Evolutionary conservation across 1,140 invertebrate species (phyloP).

Genomic region (Bombus affinis): DNA sequence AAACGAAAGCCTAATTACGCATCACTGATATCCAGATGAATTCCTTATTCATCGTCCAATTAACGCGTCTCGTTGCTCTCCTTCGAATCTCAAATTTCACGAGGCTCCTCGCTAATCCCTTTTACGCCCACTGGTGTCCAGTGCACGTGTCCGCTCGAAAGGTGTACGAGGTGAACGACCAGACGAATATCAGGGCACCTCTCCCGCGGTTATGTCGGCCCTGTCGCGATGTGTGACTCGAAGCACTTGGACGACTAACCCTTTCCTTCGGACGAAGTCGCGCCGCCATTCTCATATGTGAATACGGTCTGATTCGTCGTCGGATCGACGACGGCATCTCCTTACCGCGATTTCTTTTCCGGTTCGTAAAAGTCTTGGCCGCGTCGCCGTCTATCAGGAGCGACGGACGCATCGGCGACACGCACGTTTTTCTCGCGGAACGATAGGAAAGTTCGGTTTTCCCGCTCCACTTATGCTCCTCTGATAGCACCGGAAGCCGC

Average conservation of each 20-base stretch:
- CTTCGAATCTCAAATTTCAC: neutral
- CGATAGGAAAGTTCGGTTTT: constrained; percentile 83
- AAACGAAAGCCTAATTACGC: no score
- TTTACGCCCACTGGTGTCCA: constrained; percentile 11
- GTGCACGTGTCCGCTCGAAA: constrained; percentile 20
- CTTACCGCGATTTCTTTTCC: constrained; percentile 36
- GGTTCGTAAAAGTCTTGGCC: constrained; percentile 60
- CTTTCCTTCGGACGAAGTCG: constrained; percentile 73
- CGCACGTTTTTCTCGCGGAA: constrained; percentile 67
- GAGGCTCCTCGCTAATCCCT: neutral
- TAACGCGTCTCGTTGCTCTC: neutral
- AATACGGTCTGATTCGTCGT: constrained; percentile 21
- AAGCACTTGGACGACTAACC: constrained; percentile 82
- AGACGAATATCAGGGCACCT: constrained; percentile 76
- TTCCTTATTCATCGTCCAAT: neutral
- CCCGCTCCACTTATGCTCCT: constrained; percentile 79
- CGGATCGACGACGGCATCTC: neutral
- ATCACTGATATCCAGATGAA: neutral
- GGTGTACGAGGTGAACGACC: constrained; percentile 59
- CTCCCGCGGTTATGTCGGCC: constrained; percentile 74
- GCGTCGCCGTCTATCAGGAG: constrained; percentile 70
- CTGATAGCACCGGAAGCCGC: constrained; percentile 81
- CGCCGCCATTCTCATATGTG: constrained; percentile 72
- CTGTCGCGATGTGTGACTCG: constrained; percentile 80
- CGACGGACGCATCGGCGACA: constrained; percentile 69